Evolutionary conservation across 92 coral and sea anemone genomes (phyloP).

Genomic region (Epizoanthus stellaris): DNA sequence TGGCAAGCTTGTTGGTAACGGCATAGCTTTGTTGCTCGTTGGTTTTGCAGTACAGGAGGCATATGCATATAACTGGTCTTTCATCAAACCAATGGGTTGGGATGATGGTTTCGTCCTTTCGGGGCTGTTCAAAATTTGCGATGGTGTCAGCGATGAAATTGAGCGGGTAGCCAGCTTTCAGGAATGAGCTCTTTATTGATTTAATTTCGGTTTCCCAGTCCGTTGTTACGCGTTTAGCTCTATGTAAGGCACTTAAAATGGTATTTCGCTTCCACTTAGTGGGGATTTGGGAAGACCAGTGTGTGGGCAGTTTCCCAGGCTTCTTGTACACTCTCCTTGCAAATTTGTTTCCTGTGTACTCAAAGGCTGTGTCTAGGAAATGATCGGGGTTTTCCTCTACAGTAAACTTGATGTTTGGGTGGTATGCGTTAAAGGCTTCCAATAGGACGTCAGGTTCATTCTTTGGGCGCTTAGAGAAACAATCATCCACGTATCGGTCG

Average conservation of each 20-base stretch:
- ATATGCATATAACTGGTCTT: too few species aligned
- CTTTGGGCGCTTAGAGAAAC: constrained; percentile 16
- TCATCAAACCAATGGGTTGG: neutral
- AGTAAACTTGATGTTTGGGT: constrained; percentile 13
- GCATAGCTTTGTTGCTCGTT: constrained; percentile 13
- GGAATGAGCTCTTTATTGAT: neutral
- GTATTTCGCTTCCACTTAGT: constrained; percentile 14
- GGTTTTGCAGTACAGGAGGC: neutral
- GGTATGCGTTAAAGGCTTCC: neutral
- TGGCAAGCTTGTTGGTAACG: neutral
- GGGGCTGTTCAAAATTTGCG: neutral
- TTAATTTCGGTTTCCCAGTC: neutral
- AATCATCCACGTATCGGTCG: constrained; percentile 31
- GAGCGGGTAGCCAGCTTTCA: neutral
- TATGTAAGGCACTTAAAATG: constrained; percentile 1
- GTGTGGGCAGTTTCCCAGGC: constrained; percentile 19
- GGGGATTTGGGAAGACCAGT: constrained; percentile 6
- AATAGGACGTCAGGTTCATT: constrained; percentile 16
- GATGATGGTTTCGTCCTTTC: constrained; percentile 5
- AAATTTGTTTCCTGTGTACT: neutral
- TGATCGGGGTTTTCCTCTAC: constrained; percentile 2
- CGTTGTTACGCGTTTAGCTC: neutral
- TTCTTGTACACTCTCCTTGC: neutral
- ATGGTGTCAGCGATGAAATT: neutral
- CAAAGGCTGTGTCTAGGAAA: constrained; percentile 13